Evolutionary conservation across 1,140 invertebrate genomes (phyloP), one percentile per base, ranked within the genome.

Genomic region (Brachionus plicatilis): DNA sequence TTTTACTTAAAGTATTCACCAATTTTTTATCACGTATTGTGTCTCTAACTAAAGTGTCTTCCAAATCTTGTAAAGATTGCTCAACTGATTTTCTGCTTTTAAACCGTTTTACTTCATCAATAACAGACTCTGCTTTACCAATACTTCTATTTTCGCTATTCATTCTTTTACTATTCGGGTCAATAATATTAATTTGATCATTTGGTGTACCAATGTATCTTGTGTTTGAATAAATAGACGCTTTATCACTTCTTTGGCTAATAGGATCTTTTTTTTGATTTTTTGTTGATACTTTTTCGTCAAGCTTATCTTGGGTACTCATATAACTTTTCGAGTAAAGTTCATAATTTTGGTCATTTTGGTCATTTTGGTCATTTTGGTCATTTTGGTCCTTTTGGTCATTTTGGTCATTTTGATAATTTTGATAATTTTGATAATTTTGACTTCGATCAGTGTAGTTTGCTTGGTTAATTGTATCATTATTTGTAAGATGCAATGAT

Each of bases 11-110:
- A 29, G 24, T n/a, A 29, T 60, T 27, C 3, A 82, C 53, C 17
- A 82, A 7, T 45, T 82, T 82, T 82, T 47, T 82, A 60, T 82
- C 79, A 9, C 79, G 37, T 17, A 82, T 82, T 14, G 79, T 82
- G n/a, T 82, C 79, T 20, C 79, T 24, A 2, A 82, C 33, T 47
- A 82, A 65, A 5, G 79, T 82, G 8, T 82, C 79, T 29, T 82
- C 79, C 2, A 82, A 27, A 20, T 82, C 79, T 47, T 82, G 79
- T 12, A 82, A 41, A 12, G 79, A 82, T 68, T 82, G 79, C 24
- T 82, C 53, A 17, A 82, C 43, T 60, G 41, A 68, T 82, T 82
- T 82, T 60, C 29, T 43, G 17, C 33, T 60, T 29, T 82, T 82
- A 56, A 45, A 82, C 11, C 65, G 60, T 68, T 68, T 82, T 20